Conservation (phyloP, 2,888 invertebrate species). For the Stenoptilia bipunctidactyla region DNA sequence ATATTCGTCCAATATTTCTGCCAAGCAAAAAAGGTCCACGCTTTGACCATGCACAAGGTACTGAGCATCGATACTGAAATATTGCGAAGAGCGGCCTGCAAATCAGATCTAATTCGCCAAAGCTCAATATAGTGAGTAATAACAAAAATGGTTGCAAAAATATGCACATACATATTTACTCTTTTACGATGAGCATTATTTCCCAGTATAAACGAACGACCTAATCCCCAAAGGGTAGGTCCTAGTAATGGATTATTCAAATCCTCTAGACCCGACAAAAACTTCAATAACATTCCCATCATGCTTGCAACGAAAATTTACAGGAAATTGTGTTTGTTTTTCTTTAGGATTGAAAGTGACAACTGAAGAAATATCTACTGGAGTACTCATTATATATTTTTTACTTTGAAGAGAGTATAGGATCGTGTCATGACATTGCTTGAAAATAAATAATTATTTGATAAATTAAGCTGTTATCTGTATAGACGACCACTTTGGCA, state of each 20-base stretch:
- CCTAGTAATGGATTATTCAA: background rate
- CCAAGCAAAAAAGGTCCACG: constrained; percentile 38
- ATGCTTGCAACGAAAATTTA: no score
- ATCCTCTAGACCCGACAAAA: background rate
- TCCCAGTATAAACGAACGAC: background rate
- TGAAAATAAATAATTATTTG: no score
- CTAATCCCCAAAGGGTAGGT: background rate
- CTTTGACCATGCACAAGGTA: constrained; percentile 41
- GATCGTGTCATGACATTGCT: no score
- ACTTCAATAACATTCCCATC: background rate
- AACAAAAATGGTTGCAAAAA: constrained; percentile 25
- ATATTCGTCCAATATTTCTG: constrained; percentile 36
- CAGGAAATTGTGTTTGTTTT: no score
- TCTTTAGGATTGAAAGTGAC: no score
- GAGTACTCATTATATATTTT: no score
- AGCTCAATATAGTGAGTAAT: constrained; percentile 46
- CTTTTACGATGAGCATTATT: background rate
- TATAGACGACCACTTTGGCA: no score
- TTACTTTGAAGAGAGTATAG: no score
- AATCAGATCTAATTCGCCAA: constrained; percentile 32
- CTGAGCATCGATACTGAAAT: constrained; percentile 47
- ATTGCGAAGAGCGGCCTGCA: constrained; percentile 39
- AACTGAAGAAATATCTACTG: no score
- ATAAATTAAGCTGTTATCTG: no score
- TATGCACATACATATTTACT: background rate